Evolutionary conservation across 2,113 vertebrate genomes (phyloP).

Genomic region (Apodemus sylvaticus): DNA sequence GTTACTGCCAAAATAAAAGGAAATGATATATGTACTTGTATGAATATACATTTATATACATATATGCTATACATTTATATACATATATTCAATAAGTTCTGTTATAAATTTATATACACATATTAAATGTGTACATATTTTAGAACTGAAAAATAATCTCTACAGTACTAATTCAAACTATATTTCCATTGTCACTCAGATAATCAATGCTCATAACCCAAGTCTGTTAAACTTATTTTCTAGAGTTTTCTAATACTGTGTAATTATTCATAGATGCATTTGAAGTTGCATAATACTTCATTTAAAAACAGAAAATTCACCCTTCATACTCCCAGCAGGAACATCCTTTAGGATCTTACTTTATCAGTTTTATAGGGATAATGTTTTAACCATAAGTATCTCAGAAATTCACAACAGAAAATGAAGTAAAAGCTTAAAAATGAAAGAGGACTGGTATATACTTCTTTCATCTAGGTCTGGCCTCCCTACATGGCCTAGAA

Average conservation of each 20-base stretch:
- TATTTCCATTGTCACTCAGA: not conserved
- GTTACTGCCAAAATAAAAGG: conserved; percentile 40
- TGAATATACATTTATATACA: not conserved
- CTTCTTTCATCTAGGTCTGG: not conserved
- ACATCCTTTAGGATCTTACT: not conserved
- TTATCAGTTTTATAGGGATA: not conserved
- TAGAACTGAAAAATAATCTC: not conserved
- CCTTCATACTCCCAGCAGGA: not conserved
- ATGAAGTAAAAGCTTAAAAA: not conserved
- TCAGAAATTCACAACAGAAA: not conserved
- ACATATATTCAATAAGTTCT: not conserved
- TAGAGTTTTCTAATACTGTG: not conserved
- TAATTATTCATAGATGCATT: not conserved
- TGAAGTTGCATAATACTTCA: not conserved
- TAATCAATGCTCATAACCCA: not conserved
- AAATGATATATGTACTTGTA: not conserved
- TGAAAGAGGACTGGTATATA: not conserved
- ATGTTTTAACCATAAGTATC: not conserved
- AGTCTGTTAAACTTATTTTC: not conserved
- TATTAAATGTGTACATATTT: conserved; percentile 2
- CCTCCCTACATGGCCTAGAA: not conserved
- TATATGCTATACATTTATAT: not conserved
- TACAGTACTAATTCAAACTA: not conserved
- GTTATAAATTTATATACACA: not conserved
- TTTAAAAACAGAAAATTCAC: conserved; percentile 21